Conservation (phyloP, 2,797 vertebrate species). For the Lophius americanus region DNA sequence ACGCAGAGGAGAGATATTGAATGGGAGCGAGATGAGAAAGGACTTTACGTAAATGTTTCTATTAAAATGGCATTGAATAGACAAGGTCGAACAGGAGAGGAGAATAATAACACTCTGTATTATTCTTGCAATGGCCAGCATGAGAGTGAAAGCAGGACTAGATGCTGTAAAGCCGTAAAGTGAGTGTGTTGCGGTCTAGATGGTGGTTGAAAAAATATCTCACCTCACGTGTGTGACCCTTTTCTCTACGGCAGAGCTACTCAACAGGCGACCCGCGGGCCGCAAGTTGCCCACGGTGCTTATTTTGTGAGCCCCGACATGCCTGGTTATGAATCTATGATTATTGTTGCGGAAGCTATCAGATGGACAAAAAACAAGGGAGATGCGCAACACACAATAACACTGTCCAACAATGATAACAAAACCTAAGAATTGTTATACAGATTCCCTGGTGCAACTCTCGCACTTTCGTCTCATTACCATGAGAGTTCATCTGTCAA, state of each 20-base stretch:
- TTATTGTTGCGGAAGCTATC: no score
- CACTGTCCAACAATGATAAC: no score
- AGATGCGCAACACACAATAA: no score
- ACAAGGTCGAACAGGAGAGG: slow-evolving; percentile 48
- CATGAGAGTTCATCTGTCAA: no score
- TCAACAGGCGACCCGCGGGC: no score
- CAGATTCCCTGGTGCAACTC: no score
- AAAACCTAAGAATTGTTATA: no score
- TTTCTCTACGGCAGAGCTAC: not conserved
- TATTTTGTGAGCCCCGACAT: no score
- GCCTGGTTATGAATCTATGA: no score
- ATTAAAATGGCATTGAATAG: slow-evolving; percentile 53
- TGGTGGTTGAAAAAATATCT: not conserved
- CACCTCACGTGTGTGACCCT: slow-evolving; percentile 19
- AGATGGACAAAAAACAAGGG: no score
- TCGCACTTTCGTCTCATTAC: no score
- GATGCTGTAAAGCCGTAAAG: not conserved
- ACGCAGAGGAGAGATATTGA: slow-evolving; percentile 68
- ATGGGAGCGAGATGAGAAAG: slow-evolving; percentile 74
- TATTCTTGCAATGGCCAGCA: not conserved
- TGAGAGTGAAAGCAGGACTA: slow-evolving; percentile 2
- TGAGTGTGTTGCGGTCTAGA: not conserved
- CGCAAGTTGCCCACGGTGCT: no score
- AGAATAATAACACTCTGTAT: slow-evolving; percentile 7
- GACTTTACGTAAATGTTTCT: slow-evolving; percentile 78